Base-by-base conservation (phyloP, 1,140 invertebrate genomes). In the Odontomachus brunneus region DNA sequence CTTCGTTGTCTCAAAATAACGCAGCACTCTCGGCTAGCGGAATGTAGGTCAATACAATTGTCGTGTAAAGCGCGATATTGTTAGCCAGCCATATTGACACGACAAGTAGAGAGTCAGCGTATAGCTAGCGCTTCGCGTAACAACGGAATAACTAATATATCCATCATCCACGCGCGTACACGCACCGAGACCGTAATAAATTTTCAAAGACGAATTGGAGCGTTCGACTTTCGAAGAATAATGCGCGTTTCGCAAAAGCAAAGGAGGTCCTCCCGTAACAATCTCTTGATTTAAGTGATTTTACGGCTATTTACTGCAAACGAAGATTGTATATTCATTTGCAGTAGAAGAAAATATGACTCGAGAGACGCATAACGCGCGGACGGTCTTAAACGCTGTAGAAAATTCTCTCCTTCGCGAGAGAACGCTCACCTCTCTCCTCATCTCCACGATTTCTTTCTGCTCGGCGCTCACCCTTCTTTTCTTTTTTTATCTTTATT, bases 401-500 rank as follows among this genome's bases (percentile, higher is more conserved):
- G 55, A 76, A 65, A 51, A 26, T 76, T 53, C 19, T 38, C n/a
- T 53, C n/a, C n/a, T 76, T 66, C 38, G 19, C 26, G 29, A 76
- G 49, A 76, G 49, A 17, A 55, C 33, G 3, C 11, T 55, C n/a
- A n/a, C 53, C n/a, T 9, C 24, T 49, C 62, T 26, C 9, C 24
- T 63, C 72, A 22, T 66, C 19, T n/a, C 49, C n/a, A 3, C 15
- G 51, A 67, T 29, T 67, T 67, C 15, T 57, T 55, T 67, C 11
- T 57, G 19, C 29, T 78, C 7, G 17, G 1, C 38, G 33, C n/a
- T 33, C 29, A 3, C 29, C 5, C 38, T 44, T 7, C 38, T 7
- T 44, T 11, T n/a, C 38, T 15, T 33, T 75, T 78, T 67, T 33
- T 69, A 26, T 67, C n/a, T 24, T 24, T 78, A 55, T 78, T 78